Base-by-base conservation (phyloP, 1,140 invertebrate species). In the Trinorchestia longiramus region DNA sequence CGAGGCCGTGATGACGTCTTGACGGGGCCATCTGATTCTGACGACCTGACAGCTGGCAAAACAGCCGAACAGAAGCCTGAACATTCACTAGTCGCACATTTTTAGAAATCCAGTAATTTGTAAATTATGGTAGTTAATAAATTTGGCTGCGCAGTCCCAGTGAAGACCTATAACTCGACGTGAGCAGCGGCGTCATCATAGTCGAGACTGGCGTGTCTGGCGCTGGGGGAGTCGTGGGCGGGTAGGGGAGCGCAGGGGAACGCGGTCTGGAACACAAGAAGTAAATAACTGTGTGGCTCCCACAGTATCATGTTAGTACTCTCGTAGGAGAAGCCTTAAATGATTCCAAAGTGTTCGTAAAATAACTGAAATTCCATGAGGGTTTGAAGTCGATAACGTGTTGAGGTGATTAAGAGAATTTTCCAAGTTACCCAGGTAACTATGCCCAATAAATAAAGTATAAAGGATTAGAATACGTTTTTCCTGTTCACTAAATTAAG, bases 171-270 rank as follows among this genome's bases (percentile, higher is more conserved):
- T 28, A 91, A 44, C 88, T 91, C 88, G 41, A 43, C 41, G 44
- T 94, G 92, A 11, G 40, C 43, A 6, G 92, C 43, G 40, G 92
- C 92, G 17, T 94, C 92, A 0, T 94, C 92, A 44, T 94, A 94
- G 92, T 94, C 92, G 43, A 94, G 92, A 44, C 23, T 94, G 92
- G 92, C 43, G 92, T 94, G 92, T 8, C 43, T 43, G 44, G 92
- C 92, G 44, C 92, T 47, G 92, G 92, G 43, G 44, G 92, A 94
- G 92, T 94, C 92, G 44, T 94, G 92, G 43, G 43, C 43, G 17
- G 92, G 92, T 4, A 94, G 44, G 3, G 92, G 92, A 11, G 92
- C 92, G 44, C 92, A 94, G 41, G 92, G 92, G 92, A 94, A 94
- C 43, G 8, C 43, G 43, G 41, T 47, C 92, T 94, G 92, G 11